A percentile compares a stretch with the other conserved stretches of the same genome.
These are phyloP conservation scores for Epicauta chinensis DNA, from an alignment of 1,140 invertebrate genomes.

Conservation along the genomic window DNA sequence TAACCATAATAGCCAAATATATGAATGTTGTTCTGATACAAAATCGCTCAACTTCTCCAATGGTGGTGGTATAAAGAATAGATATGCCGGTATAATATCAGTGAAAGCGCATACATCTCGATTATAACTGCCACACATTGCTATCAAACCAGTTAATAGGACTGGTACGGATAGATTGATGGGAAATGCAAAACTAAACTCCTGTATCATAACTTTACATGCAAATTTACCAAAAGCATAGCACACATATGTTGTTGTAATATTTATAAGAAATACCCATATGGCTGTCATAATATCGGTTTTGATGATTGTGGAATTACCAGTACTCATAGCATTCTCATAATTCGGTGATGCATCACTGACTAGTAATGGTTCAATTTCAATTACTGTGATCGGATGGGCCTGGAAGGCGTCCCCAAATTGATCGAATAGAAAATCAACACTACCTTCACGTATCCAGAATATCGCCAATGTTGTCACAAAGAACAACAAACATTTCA, in stretches of 20 bases:
- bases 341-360: conserved; percentile 17
- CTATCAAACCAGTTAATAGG: conserved; percentile 56
- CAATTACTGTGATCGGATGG: conserved; percentile 53
- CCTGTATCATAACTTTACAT: conserved; percentile 78
- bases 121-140: conserved; percentile 53
- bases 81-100: conserved; percentile 55
- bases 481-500: conserved; percentile 61
- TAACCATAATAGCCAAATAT: conserved; percentile 64
- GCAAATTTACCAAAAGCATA: conserved; percentile 75
- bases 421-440: conserved; percentile 50
- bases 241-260: conserved; percentile 55
- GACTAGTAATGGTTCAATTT: conserved; percentile 18
- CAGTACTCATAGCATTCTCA: conserved; percentile 37
- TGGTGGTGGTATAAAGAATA: conserved; percentile 58
- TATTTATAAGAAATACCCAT: conserved; percentile 56
- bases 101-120: conserved; percentile 58
- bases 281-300: conserved; percentile 45
- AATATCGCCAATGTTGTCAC: conserved; percentile 51
- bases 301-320: conserved; percentile 29
- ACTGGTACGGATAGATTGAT: conserved; percentile 64
- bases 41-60: conserved; percentile 52
- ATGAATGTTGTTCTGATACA: conserved; percentile 54
- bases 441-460: conserved; percentile 47
- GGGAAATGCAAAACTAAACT: conserved; percentile 73
- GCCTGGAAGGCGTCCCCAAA: conserved; percentile 45